Conservation (phyloP, 2,113 vertebrate genomes). For the Hippocampus guttulatus region DNA sequence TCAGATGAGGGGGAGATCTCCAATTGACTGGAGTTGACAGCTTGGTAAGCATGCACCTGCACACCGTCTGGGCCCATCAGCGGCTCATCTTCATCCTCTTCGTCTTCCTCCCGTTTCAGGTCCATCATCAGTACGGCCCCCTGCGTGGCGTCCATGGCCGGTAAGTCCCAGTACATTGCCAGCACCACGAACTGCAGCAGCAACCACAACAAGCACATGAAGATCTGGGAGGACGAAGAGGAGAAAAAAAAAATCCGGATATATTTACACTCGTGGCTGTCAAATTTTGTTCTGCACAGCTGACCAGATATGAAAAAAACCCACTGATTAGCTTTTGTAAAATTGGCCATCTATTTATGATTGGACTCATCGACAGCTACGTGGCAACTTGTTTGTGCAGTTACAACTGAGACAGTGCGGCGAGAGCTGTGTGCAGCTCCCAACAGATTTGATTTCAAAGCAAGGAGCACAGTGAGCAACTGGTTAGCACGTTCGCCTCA, state of each 20-base stretch:
- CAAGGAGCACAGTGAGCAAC: no score
- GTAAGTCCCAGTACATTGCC: conserved; percentile 72
- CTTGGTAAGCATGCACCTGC: conserved; percentile 43
- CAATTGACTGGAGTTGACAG: conserved; percentile 36
- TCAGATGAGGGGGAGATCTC: conserved; percentile 28
- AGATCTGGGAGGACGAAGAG: conserved; percentile 66
- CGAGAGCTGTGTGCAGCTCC: no score
- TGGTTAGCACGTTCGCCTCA: no score
- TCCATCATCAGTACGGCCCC: conserved; percentile 37
- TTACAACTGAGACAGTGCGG: no score
- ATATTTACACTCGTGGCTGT: no score
- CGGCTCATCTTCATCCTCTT: conserved; percentile 47
- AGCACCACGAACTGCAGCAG: conserved; percentile 73
- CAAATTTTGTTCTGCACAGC: no score
- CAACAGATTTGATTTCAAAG: no score
- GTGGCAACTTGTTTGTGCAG: no score
- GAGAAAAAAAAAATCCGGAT: background rate
- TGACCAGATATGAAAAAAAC: no score
- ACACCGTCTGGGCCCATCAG: conserved; percentile 52
- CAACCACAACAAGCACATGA: conserved; percentile 79
- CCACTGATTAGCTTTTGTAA: no score
- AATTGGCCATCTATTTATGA: no score
- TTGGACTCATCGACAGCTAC: no score
- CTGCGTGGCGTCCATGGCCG: conserved; percentile 40
- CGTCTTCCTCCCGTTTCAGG: conserved; percentile 50